These are phyloP conservation scores for Redunca redunca DNA, from an alignment of 2,113 vertebrate genomes.

Conservation along the genomic window DNA sequence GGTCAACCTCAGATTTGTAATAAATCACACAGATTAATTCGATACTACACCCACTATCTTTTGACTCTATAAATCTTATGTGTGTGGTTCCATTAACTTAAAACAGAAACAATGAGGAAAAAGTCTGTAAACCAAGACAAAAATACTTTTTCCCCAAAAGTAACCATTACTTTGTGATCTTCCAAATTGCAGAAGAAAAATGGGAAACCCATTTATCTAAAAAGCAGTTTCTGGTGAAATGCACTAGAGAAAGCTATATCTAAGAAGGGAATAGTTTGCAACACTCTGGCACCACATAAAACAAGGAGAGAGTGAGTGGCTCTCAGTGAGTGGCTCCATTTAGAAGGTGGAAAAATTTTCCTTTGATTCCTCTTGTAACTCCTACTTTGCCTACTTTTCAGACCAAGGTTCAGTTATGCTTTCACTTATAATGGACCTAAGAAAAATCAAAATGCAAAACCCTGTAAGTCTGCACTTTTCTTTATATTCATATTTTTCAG, in stretches of 20 bases:
- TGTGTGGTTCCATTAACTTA: not conserved
- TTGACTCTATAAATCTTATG: not conserved
- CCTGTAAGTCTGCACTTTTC: not conserved
- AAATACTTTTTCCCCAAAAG: not conserved
- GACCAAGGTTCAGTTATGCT: not conserved
- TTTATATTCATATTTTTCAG: not conserved
- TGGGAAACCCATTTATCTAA: not conserved
- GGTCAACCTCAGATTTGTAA: not conserved
- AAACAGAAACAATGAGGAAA: not conserved
- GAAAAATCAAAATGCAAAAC: not conserved
- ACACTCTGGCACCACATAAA: not conserved
- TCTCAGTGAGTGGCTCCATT: not conserved
- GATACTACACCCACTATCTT: not conserved
- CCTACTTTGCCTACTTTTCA: not conserved
- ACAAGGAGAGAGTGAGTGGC: not conserved
- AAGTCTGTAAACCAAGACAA: not conserved
- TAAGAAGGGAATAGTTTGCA: not conserved
- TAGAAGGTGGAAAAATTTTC: not conserved
- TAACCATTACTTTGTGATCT: not conserved
- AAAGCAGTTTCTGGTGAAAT: not conserved
- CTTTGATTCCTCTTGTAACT: not conserved
- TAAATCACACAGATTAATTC: conserved; percentile 17
- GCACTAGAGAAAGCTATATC: not conserved
- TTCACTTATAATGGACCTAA: not conserved
- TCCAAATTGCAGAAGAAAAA: not conserved